Base-by-base conservation (phyloP, 2,888 invertebrate species). In the Drosophila borealis region DNA sequence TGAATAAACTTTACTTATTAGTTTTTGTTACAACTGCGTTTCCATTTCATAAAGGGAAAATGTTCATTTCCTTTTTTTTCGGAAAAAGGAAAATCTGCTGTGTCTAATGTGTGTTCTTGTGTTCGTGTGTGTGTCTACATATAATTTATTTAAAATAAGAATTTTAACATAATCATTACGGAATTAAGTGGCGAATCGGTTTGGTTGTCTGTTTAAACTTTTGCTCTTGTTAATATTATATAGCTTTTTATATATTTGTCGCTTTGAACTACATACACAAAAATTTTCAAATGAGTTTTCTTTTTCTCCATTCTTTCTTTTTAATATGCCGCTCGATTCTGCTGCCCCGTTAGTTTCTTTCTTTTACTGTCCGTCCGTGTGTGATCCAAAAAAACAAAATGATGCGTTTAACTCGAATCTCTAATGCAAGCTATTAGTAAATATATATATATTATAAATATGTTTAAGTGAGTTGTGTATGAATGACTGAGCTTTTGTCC, bases 111-210 rank as follows among this genome's bases (percentile, higher is more conserved):
- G 56, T 80, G 63, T 57, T 36, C 8, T 42, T 59, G 63, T 49
- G 44, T 56, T 46, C 64, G 54, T 65, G 67, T 56, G 65, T 61
- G 61, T 81, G 57, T 64, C 83, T 81, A 89, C 88, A 70, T 78
- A 75, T 89, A 89, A 85, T 89, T 88, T 88, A 88, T 85, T 89
- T 83, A 70, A 83, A 87, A 71, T 78, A 75, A 86, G 56, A 84
- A 74, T 69, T 87, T 84, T 72, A 79, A 81, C 80, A 74, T 89
- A 84, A 81, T 86, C 70, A 37, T 75, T 77, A 70, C 73, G 86
- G 82, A 82, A 88, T 88, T 70, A 69, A 50, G 34, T 44, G 56
- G 57, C 39, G 33, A 59, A 49, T 54, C 64, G 70, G 19, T 51
- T 49, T 39, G 42, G 56, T 56, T 62, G 49, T 57, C 60, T 50